These are phyloP conservation scores for Globodera rostochiensis DNA, from an alignment of 1,140 invertebrate genomes.

Conservation along the genomic window DNA sequence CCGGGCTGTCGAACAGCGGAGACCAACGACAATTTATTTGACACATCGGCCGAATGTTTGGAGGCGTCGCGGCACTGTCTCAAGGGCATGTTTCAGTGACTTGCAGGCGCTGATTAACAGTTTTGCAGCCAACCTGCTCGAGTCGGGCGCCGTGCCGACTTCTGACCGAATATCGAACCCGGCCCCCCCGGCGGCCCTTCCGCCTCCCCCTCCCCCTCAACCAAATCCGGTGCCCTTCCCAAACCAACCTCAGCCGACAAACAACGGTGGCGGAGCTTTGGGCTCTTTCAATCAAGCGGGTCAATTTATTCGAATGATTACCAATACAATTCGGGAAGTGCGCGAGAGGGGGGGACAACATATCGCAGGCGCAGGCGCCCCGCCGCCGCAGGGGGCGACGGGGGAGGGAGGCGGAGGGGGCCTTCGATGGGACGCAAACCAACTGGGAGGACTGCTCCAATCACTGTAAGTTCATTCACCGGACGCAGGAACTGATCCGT, in stretches of 20 bases:
- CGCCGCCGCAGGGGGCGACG: conserved; percentile 5
- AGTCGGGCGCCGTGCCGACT: not conserved
- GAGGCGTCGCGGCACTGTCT: conserved; percentile 47
- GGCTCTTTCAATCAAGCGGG: conserved; percentile 27
- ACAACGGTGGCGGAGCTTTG: conserved; percentile 1
- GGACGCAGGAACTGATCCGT: not conserved
- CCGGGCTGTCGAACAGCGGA: conserved; percentile 59
- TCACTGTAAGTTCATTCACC: conserved; percentile 44
- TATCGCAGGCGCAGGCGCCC: conserved; percentile 29
- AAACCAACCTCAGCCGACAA: not conserved
- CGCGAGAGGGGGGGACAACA: conserved; percentile 15
- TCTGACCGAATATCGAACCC: not conserved
- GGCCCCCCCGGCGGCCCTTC: not conserved
- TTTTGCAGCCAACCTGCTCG: not conserved
- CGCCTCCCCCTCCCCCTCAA: not conserved
- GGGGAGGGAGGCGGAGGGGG: conserved; percentile 11
- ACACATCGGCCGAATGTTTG: conserved; percentile 44
- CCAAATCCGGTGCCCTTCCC: not conserved
- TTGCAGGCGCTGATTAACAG: not conserved
- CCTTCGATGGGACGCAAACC: conserved; percentile 36
- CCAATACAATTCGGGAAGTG: conserved; percentile 53
- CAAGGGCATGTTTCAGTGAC: conserved; percentile 1
- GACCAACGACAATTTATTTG: conserved; percentile 63
- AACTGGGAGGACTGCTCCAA: conserved; percentile 47
- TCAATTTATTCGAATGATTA: conserved; percentile 51